Base-by-base conservation (phyloP, 2,113 vertebrate species). In the Indicator maculatus region DNA sequence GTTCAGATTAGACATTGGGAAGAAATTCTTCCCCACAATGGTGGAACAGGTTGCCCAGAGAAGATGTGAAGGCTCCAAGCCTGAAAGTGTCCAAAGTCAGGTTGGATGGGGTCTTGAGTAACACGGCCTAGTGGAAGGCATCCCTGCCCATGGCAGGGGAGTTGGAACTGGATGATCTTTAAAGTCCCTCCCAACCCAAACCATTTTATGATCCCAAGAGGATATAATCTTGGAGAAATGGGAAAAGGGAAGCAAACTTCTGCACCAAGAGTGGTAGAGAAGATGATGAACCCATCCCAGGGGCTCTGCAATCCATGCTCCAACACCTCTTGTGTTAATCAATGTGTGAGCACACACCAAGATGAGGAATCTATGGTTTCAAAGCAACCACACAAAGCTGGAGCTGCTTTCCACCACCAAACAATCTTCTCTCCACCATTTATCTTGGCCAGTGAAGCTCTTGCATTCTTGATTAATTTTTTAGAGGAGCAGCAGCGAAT, bases 381-480 rank as follows among this genome's bases (percentile, higher is more conserved):
- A 95, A 83, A 97, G 94, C 91, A 89, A 92, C 88, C 90, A 41
- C 50, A 36, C 66, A 2, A 8, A 59, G 64, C 83, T 64, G 67
- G 86, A 56, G 2, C 36, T 47, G 79, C 79, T 86, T 50, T 30
- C 6, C 80, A 59, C 24, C 30, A 27, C 8, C 61, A 9, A 88
- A 73, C 76, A 31, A 52, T 24, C 63, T 84, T 92, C 80, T 67
- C 73, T 63, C 85, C 94, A 55, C 71, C 74, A 23, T 94, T 97
- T 81, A 20, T 87, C 94, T 94, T 90, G 88, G 93, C 93, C 77
- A 53, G 77, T 4, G 44, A 59, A 88, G 80, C 83, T 8, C 44
- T 10, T 4, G 19, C 44, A 16, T 4, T 58, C 87, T 72, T 61
- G 85, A 94, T 93, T 93, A 60, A 90, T 96, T 90, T 39, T 28